A percentile compares a stretch with the other conserved stretches of the same genome.
phyloP scores from a whole-genome alignment of 2,797 vertebrate species.

The Coranthus polyacanthus region DNA sequence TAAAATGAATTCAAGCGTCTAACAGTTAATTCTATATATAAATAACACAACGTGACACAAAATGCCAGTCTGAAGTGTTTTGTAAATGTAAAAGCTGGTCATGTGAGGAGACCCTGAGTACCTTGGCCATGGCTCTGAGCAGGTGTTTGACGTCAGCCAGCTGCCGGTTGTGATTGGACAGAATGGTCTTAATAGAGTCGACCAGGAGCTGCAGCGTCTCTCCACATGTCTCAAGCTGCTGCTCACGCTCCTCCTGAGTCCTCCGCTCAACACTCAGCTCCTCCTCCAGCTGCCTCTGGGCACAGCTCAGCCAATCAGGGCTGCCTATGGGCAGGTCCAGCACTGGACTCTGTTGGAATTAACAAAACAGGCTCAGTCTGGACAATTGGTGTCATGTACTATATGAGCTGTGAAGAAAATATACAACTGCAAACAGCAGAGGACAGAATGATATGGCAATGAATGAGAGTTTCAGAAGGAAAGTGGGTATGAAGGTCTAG shows the following conservation, averaged over 20 bases:
- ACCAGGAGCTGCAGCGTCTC: constrained; percentile 95
- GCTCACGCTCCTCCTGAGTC: constrained; percentile 92
- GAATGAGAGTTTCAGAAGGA: too few relatives aligned
- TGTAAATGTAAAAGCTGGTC: too few relatives aligned
- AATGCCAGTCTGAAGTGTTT: too few relatives aligned
- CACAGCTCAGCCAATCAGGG: constrained; percentile 94
- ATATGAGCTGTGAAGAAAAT: too few relatives aligned
- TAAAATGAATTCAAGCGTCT: too few relatives aligned
- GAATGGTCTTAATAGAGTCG: constrained; percentile 94
- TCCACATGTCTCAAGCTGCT: constrained; percentile 92
- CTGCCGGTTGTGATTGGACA: constrained; percentile 96
- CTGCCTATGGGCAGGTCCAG: constrained; percentile 92
- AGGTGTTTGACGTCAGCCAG: constrained; percentile 97
- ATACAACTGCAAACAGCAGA: too few relatives aligned
- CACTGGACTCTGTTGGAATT: constrained; percentile 85
- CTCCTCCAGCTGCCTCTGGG: constrained; percentile 93
- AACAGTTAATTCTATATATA: too few relatives aligned
- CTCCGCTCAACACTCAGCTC: constrained; percentile 89
- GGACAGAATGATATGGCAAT: too few relatives aligned
- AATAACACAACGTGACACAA: too few relatives aligned
- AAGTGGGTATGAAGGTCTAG: too few relatives aligned
- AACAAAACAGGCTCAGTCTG: not conserved
- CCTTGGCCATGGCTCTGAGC: constrained; percentile 98
- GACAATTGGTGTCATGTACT: too few relatives aligned
- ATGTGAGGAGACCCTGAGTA: too few relatives aligned